Percentiles rank a stretch among this genome's conserved stretches.
These are phyloP conservation scores for Paracentrotus lividus DNA, from an alignment of 53 echinoderm and acorn worm genomes.

Conservation along the genomic window DNA sequence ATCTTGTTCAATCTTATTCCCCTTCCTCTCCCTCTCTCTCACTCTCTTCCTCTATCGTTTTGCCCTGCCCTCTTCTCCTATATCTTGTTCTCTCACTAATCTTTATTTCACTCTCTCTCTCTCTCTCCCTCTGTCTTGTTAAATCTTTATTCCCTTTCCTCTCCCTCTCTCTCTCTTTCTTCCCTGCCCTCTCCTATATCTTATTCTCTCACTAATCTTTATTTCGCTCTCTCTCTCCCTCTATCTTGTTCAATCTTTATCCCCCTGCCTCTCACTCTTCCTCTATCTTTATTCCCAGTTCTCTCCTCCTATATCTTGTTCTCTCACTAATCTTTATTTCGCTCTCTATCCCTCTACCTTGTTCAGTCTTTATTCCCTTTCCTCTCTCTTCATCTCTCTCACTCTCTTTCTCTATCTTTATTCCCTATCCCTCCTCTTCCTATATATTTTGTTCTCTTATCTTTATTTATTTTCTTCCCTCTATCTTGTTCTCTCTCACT, in stretches of 20 bases:
- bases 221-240: not conserved
- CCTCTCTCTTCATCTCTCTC: not conserved
- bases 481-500: not conserved
- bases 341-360: too few species aligned
- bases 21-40: not conserved
- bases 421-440: not conserved
- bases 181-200: too few species aligned
- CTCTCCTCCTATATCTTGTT: not conserved
- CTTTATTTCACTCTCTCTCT: too few species aligned
- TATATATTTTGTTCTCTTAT: too few species aligned
- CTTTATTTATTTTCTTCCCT: not conserved
- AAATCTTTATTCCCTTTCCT: not conserved
- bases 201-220: too few species aligned
- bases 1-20: not conserved
- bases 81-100: not conserved
- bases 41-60: not conserved
- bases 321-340: not conserved
- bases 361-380: not conserved
- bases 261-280: not conserved
- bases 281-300: too few species aligned
- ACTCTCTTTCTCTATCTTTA: not conserved
- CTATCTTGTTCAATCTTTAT: not conserved
- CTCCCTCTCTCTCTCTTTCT: not conserved
- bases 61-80: not conserved
- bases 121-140: too few species aligned